phyloP scores from a whole-genome alignment of 2,797 vertebrate species.

The Etheostoma perlongum region DNA sequence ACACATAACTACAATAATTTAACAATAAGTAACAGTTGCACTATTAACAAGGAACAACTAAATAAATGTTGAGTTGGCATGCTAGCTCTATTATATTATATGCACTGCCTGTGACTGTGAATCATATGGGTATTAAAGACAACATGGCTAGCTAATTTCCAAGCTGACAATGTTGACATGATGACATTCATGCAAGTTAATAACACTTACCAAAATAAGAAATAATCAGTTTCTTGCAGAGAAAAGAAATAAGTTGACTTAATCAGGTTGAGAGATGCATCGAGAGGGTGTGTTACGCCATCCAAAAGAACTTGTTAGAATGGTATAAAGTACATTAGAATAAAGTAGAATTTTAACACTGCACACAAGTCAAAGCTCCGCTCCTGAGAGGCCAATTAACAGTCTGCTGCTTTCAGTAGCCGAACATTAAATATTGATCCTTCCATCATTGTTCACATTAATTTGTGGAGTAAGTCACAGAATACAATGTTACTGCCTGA shows the following conservation, averaged over 20 bases:
- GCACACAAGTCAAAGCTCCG: slow-evolving; percentile 15
- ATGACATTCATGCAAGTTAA: neutral
- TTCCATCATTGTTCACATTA: slow-evolving; percentile 48
- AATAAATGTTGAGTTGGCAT: too few relatives aligned
- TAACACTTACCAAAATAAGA: neutral
- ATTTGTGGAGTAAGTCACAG: slow-evolving; percentile 18
- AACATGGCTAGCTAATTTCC: neutral
- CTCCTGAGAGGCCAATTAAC: slow-evolving; percentile 63
- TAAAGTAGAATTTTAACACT: neutral
- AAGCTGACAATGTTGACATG: neutral
- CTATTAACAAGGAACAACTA: too few relatives aligned
- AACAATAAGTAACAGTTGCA: too few relatives aligned
- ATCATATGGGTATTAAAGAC: neutral
- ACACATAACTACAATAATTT: too few relatives aligned
- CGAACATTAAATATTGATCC: slow-evolving; percentile 68
- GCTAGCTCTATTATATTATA: too few relatives aligned
- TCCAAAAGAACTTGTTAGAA: slow-evolving; percentile 7
- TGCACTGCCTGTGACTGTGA: neutral
- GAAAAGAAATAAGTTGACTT: neutral
- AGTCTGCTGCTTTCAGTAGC: slow-evolving; percentile 32
- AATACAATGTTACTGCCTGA: slow-evolving; percentile 7
- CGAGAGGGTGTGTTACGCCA: slow-evolving; percentile 16
- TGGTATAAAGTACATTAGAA: neutral
- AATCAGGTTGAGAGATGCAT: slow-evolving; percentile 7
- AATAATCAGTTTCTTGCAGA: neutral